Evolutionary conservation across 2,888 invertebrate species (phyloP).

Genomic region (Hydropsyche betteni): DNA sequence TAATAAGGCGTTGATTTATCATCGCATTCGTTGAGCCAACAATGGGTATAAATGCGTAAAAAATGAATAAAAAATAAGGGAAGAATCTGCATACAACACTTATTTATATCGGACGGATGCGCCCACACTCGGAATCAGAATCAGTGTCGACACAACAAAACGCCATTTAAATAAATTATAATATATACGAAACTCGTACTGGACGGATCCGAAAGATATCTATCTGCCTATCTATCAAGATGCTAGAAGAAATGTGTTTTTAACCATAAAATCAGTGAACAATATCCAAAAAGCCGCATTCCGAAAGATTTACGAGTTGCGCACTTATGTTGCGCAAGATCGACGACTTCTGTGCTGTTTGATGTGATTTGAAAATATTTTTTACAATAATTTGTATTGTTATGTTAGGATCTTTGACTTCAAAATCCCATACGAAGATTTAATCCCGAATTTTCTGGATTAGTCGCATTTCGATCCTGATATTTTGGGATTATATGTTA

Average conservation of each 20-base stretch:
- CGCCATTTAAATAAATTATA: slow-evolving; percentile 24
- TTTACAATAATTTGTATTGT: too few species aligned
- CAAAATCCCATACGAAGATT: too few species aligned
- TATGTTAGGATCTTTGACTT: too few species aligned
- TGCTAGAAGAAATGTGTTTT: slow-evolving; percentile 7
- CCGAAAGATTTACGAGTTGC: too few species aligned
- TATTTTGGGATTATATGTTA: too few species aligned
- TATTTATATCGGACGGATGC: not conserved
- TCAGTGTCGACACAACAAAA: slow-evolving; percentile 19
- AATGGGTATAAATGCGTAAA: not conserved
- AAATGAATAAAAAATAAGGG: not conserved
- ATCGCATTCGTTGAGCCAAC: slow-evolving; percentile 11
- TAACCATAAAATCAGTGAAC: slow-evolving; percentile 4
- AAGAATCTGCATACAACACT: slow-evolving; percentile 10
- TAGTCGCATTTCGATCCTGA: too few species aligned
- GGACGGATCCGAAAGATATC: slow-evolving; percentile 1
- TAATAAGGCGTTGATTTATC: slow-evolving; percentile 14
- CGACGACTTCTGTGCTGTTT: too few species aligned
- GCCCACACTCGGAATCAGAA: not conserved
- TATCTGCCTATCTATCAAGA: not conserved
- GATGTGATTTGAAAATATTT: too few species aligned
- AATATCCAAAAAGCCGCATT: too few species aligned
- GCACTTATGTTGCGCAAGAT: too few species aligned
- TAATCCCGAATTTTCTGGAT: too few species aligned
- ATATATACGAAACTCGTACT: not conserved